Conservation (phyloP, 2,888 invertebrate genomes). For the Pseudococcus viburni region DNA sequence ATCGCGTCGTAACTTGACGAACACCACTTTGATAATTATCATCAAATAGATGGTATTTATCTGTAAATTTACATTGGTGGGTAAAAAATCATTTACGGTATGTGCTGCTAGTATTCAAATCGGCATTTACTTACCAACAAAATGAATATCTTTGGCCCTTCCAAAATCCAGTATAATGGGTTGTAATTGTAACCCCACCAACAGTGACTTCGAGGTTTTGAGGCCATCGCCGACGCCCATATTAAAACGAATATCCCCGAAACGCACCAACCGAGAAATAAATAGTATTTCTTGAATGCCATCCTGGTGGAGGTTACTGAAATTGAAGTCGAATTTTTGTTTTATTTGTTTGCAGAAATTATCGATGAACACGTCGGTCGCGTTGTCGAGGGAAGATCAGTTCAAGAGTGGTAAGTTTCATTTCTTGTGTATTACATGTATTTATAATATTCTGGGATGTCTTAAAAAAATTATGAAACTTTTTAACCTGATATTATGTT, state of each 20-base stretch:
- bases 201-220: constrained; percentile 75
- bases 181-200: constrained; percentile 91
- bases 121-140: constrained; percentile 77
- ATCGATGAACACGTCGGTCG: too few species aligned
- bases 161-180: constrained; percentile 89
- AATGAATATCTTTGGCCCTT: constrained; percentile 86
- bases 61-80: not conserved
- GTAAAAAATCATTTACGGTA: too few species aligned
- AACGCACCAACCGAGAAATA: constrained; percentile 82
- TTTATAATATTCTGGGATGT: too few species aligned
- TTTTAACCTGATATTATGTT: too few species aligned
- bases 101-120: too few species aligned
- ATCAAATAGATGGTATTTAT: constrained; percentile 56
- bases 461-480: too few species aligned
- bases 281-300: constrained; percentile 75
- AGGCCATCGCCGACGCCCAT: constrained; percentile 77
- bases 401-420: too few species aligned
- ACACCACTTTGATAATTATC: constrained; percentile 31
- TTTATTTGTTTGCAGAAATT: not conserved
- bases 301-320: constrained; percentile 74
- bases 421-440: too few species aligned
- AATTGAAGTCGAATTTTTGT: constrained; percentile 52
- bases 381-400: too few species aligned
- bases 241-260: constrained; percentile 79
- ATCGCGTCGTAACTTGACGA: constrained; percentile 36